Conservation (phyloP, 1,140 invertebrate genomes). For the Teleogryllus occipitalis region DNA sequence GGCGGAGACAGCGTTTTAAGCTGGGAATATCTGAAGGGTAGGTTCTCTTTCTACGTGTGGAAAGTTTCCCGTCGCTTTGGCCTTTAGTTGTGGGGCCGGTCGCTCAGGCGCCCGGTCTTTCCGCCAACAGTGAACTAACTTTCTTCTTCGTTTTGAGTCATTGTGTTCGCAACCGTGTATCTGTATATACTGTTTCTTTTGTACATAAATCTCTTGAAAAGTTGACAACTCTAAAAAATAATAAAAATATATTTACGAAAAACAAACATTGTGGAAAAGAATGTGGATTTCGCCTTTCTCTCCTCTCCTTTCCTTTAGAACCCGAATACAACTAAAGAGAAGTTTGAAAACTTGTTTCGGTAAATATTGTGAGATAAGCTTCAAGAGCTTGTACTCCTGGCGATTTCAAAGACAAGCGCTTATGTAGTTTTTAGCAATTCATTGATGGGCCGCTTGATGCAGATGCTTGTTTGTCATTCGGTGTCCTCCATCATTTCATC, state of each 20-base stretch:
- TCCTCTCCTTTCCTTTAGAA: neutral
- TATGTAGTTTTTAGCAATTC: too few relatives aligned
- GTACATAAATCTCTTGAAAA: constrained; percentile 5
- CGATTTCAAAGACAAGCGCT: neutral
- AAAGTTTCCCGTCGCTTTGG: neutral
- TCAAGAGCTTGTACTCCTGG: neutral
- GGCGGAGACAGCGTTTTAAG: too few relatives aligned
- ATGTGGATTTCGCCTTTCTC: neutral
- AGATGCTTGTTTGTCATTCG: too few relatives aligned
- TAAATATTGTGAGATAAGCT: neutral
- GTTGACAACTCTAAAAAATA: constrained; percentile 5
- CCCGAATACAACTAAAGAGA: neutral
- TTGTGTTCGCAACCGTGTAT: constrained; percentile 1
- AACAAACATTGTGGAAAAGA: neutral
- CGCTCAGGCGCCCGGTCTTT: neutral
- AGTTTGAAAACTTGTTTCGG: neutral
- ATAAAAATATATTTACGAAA: neutral
- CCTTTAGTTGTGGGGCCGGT: neutral
- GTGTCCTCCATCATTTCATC: too few relatives aligned
- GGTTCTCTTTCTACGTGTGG: neutral
- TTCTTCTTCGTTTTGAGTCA: neutral
- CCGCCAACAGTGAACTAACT: neutral
- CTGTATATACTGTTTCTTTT: constrained; percentile 5
- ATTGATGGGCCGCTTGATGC: too few relatives aligned
- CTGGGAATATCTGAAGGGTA: too few relatives aligned